A percentile compares a stretch with the other conserved stretches of the same genome.
These are phyloP conservation scores for Stigmatopora argus DNA, from an alignment of 2,113 vertebrate species.

Conservation along the genomic window DNA sequence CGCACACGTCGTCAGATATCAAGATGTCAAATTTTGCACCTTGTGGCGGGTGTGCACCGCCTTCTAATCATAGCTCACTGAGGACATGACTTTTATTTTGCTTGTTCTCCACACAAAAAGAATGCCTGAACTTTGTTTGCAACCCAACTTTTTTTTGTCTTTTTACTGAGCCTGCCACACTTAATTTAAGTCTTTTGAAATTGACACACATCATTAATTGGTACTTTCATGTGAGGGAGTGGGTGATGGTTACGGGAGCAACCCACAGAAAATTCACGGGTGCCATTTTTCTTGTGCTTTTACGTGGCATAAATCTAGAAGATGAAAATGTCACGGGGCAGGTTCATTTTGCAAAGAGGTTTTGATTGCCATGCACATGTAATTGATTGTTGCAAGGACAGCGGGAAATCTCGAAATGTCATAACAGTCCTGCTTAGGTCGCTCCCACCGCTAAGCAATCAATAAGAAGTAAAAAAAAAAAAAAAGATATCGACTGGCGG, in stretches of 20 bases:
- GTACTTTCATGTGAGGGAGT: constrained; percentile 27
- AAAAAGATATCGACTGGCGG: constrained; percentile 76
- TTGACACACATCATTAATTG: constrained; percentile 34
- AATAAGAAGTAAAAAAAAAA: constrained; percentile 78
- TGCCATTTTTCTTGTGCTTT: constrained; percentile 41
- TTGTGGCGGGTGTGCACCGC: constrained; percentile 41
- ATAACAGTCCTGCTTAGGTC: constrained; percentile 78
- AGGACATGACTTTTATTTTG: constrained; percentile 26
- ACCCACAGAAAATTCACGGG: constrained; percentile 40
- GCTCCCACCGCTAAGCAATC: constrained; percentile 75
- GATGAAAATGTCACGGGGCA: constrained; percentile 65
- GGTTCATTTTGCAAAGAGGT: constrained; percentile 80
- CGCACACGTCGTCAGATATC: constrained; percentile 52
- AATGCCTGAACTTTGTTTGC: constrained; percentile 41
- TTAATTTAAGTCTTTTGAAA: constrained; percentile 46
- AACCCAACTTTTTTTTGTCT: constrained; percentile 32
- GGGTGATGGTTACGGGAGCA: constrained; percentile 24
- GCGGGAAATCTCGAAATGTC: constrained; percentile 82
- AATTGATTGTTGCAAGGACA: constrained; percentile 82
- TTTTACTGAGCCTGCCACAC: constrained; percentile 51
- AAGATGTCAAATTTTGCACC: constrained; percentile 55
- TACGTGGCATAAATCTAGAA: constrained; percentile 1
- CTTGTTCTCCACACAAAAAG: constrained; percentile 34
- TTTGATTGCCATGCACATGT: constrained; percentile 78
- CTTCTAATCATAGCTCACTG: constrained; percentile 58